Evolutionary conservation across 2,113 vertebrate species (phyloP), one percentile per base, ranked within the genome.

Genomic region (Calyptommatus sinebrachiatus): DNA sequence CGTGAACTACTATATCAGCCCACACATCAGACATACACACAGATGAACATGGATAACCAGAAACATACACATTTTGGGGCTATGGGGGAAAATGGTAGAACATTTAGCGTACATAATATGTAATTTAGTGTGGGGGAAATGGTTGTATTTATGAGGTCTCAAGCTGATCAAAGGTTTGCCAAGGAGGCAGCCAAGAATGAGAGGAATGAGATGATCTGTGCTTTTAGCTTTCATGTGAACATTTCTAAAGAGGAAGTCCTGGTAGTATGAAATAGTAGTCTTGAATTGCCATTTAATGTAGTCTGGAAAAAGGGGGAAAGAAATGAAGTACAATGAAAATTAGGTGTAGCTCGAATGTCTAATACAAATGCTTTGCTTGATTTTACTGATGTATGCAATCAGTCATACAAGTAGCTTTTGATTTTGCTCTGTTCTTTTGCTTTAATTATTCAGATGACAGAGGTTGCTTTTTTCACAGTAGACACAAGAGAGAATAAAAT

Each of bases 311-410:
- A 61, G 50, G 35, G 45, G 28, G 26, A 73, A 72, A 80, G 8
- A 88, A 84, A 21, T 72, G 35, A 85, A 66, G 50, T 75, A 20
- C 68, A 82, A 76, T 71, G 18, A 84, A 75, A 79, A 84, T 76
- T n/a, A 77, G 57, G 5, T 35, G 46, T 79, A 77, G 78, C 79
- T 66, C 48, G 85, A 85, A 86, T 76, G 1, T 0, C 73, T 84
- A 0, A 4, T 73, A 50, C 22, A 82, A 85, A 88, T 82, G 35
- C 10, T 76, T 46, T 28, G 68, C 48, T 87, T 70, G 11, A 66
- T 86, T 87, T 90, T 86, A 82, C 46, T 78, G 12, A 28, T 83
- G n/a, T 20, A 83, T 83, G 20, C 82, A 20, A 83, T 83, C 57
- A 88, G 11, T 87, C 60, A 83, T 29, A 77, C 1, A 76, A 78